Conservation (phyloP, 2,888 invertebrate genomes). For the Bugula neritina region DNA sequence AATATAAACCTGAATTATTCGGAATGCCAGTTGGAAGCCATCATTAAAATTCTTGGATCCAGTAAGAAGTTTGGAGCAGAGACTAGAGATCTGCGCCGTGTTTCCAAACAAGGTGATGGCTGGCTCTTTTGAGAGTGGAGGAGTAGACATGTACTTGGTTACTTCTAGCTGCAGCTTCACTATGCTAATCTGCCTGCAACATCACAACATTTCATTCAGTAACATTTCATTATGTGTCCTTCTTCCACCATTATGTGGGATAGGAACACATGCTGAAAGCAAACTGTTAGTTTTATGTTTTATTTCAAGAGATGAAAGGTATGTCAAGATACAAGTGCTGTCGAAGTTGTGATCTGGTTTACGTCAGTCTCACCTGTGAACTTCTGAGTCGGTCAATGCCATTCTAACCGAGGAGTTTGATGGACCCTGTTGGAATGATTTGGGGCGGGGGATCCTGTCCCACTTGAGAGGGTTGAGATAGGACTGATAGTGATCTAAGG, state of each 20-base stretch:
- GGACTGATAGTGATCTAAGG: conserved; percentile 48
- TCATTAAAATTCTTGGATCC: conserved; percentile 44
- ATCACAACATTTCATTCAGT: too few relatives aligned
- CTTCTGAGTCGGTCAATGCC: conserved; percentile 41
- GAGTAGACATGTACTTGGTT: conserved; percentile 56
- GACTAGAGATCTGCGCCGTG: conserved; percentile 28
- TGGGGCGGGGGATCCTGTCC: conserved; percentile 36
- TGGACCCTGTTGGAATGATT: neutral
- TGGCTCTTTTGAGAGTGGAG: neutral
- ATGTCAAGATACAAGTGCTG: too few relatives aligned
- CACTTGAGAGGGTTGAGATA: conserved; percentile 45
- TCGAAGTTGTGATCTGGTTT: too few relatives aligned
- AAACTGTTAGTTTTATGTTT: too few relatives aligned
- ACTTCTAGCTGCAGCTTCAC: conserved; percentile 76
- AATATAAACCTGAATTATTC: conserved; percentile 46
- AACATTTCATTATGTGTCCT: too few relatives aligned
- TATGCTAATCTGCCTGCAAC: conserved; percentile 66
- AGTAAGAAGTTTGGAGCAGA: conserved; percentile 38
- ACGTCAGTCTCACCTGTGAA: conserved; percentile 45
- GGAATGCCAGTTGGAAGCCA: conserved; percentile 45
- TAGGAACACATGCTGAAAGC: too few relatives aligned
- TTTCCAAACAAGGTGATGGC: conserved; percentile 31
- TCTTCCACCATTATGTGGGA: too few relatives aligned
- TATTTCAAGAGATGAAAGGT: too few relatives aligned
- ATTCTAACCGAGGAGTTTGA: conserved; percentile 51